Base-by-base conservation (phyloP, 2,888 invertebrate genomes). In the Theretra japonica region DNA sequence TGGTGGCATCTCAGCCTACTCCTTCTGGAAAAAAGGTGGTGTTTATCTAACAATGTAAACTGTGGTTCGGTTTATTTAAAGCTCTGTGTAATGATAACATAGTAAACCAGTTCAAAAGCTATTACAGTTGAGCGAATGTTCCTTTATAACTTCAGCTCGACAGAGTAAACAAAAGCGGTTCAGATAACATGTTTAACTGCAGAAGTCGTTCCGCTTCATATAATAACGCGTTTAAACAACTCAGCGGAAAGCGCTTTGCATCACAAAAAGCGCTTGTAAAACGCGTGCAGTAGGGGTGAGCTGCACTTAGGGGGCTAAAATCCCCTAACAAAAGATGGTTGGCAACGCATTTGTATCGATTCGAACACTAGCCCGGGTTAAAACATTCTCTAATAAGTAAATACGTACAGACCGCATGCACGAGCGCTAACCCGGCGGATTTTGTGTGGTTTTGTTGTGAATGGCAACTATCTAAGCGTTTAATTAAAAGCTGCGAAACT, bases 311-410 rank as follows among this genome's bases (percentile, higher is more conserved):
- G 88, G 84, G 85, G 79, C 19, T 80, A 79, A 81, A 85, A 88
- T 85, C 88, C 88, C 90, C 88, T 82, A 84, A 86, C 87, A 88
- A 90, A 90, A 91, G 91, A 90, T 88, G 88, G 87, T 83, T 85
- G 83, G 83, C 85, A 87, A 88, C 90, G 86, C 88, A 86, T 89
- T 89, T 86, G 86, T 90, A 90, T 91, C 88, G 87, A 88, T 86
- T 83, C 76, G 80, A 80, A 78, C 78, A 75, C 77, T 74, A 76
- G 73, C 75, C 75, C 77, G 75, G 75, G 76, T 75, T 76, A 77
- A 77, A 78, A 77, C 78, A 75, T 77, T 76, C 73, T 71, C 72
- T 76, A 79, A 78, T 76, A 76, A 76, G 76, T 73, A 74, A 75
- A 71, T 72, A 65, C 73, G 59, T 59, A 77, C 74, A 77, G 76